These are phyloP conservation scores for Villa cingulata DNA, from an alignment of 2,888 invertebrate species.

Conservation along the genomic window DNA sequence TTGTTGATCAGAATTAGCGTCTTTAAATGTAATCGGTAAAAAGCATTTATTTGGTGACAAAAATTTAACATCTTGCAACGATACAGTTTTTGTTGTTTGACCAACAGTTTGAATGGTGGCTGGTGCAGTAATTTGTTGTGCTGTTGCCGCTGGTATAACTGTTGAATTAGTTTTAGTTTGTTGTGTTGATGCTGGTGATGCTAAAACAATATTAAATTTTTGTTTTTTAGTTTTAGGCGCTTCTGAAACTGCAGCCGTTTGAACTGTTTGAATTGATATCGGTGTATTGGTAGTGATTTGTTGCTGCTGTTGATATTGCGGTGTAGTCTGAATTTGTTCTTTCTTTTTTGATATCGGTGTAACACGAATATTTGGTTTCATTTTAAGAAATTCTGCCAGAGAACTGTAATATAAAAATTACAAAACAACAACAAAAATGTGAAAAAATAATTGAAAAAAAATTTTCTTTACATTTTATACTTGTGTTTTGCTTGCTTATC, in stretches of 20 bases:
- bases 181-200: slow-evolving; percentile 23
- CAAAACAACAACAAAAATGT: background rate
- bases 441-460: no score
- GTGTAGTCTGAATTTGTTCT: slow-evolving; percentile 8
- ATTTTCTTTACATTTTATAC: slow-evolving; percentile 19
- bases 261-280: slow-evolving; percentile 12
- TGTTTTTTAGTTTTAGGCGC: slow-evolving; percentile 27
- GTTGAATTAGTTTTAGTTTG: slow-evolving; percentile 15
- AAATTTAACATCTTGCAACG: slow-evolving; percentile 21
- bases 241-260: slow-evolving; percentile 14
- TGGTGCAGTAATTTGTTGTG: slow-evolving; percentile 13
- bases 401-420: slow-evolving; percentile 18
- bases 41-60: slow-evolving; percentile 25
- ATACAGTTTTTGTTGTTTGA: slow-evolving; percentile 22
- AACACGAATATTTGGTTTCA: slow-evolving; percentile 33
- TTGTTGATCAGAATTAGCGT: slow-evolving; percentile 34
- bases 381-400: slow-evolving; percentile 31
- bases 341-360: slow-evolving; percentile 23
- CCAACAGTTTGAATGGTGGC: slow-evolving; percentile 11
- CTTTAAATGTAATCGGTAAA: slow-evolving; percentile 33
- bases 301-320: slow-evolving; percentile 17
- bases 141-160: background rate
- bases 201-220: slow-evolving; percentile 32
- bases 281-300: slow-evolving; percentile 19
- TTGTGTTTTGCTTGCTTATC: slow-evolving; percentile 31